A percentile compares a stretch with the other conserved stretches of the same genome.
Evolutionary conservation across 2,797 vertebrate genomes (phyloP).

Genomic region (Synanceia verrucosa): DNA sequence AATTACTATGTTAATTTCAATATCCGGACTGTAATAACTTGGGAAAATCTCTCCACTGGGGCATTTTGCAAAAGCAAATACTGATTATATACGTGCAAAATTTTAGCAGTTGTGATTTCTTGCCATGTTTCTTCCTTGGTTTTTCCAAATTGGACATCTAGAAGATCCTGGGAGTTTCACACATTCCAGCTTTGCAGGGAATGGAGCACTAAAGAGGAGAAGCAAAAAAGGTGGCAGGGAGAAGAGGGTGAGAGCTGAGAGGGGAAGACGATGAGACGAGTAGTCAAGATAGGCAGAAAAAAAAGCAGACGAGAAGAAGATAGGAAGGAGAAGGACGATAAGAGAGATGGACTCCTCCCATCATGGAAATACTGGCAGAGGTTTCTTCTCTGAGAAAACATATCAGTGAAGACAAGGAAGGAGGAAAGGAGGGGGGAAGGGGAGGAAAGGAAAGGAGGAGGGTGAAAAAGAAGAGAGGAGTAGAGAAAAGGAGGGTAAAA

Average conservation of each 20-base stretch:
- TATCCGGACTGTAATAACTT: not conserved
- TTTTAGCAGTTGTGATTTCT: too few species aligned
- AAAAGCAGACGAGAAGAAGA: slow-evolving; percentile 24
- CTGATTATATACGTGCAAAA: too few species aligned
- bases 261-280: not conserved
- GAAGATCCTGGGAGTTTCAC: not conserved
- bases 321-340: slow-evolving; percentile 8
- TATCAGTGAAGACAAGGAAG: slow-evolving; percentile 23
- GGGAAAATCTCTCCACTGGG: not conserved
- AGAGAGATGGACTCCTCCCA: not conserved
- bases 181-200: not conserved
- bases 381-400: slow-evolving; percentile 26
- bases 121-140: not conserved
- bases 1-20: too few species aligned
- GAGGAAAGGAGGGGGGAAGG: not conserved
- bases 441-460: not conserved
- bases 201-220: not conserved
- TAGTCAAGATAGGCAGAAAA: slow-evolving; percentile 3
- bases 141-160: not conserved
- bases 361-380: slow-evolving; percentile 44
- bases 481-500: not conserved
- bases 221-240: too few species aligned
- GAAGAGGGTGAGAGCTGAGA: not conserved
- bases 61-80: not conserved
- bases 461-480: not conserved